Conservation (phyloP, 2,888 invertebrate species). For the Ditula angustiorana region DNA sequence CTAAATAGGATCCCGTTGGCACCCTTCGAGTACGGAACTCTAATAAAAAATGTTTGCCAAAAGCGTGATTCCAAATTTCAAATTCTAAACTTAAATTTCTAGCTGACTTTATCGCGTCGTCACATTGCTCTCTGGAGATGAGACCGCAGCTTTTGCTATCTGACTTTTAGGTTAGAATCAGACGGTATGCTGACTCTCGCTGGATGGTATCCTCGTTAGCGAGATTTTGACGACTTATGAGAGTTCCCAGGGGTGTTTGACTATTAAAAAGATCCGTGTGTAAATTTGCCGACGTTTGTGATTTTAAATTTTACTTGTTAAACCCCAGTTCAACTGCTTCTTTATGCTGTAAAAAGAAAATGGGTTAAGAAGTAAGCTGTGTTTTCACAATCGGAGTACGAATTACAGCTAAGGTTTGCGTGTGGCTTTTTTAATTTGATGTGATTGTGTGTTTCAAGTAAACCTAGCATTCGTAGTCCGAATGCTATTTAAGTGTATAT, state of each 20-base stretch:
- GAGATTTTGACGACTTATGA: slow-evolving; percentile 56
- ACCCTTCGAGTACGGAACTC: too few species aligned
- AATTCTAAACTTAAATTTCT: slow-evolving; percentile 24
- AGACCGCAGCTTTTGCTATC: slow-evolving; percentile 43
- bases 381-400: too few species aligned
- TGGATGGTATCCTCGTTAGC: slow-evolving; percentile 66
- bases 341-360: background rate
- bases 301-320: background rate
- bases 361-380: background rate
- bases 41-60: background rate
- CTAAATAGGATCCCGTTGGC: too few species aligned
- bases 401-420: background rate
- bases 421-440: background rate
- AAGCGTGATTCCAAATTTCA: slow-evolving; percentile 14
- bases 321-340: background rate
- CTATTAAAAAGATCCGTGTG: slow-evolving; percentile 21
- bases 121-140: slow-evolving; percentile 47
- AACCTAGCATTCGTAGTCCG: background rate
- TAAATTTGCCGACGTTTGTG: slow-evolving; percentile 2
- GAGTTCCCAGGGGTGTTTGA: slow-evolving; percentile 13
- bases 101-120: slow-evolving; percentile 46
- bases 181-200: slow-evolving; percentile 57
- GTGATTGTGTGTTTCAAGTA: background rate
- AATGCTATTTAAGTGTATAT: too few species aligned
- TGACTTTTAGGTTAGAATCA: slow-evolving; percentile 47